These are phyloP conservation scores for Nothocercus nigrocapillus DNA, from an alignment of 2,113 vertebrate genomes.

Conservation along the genomic window DNA sequence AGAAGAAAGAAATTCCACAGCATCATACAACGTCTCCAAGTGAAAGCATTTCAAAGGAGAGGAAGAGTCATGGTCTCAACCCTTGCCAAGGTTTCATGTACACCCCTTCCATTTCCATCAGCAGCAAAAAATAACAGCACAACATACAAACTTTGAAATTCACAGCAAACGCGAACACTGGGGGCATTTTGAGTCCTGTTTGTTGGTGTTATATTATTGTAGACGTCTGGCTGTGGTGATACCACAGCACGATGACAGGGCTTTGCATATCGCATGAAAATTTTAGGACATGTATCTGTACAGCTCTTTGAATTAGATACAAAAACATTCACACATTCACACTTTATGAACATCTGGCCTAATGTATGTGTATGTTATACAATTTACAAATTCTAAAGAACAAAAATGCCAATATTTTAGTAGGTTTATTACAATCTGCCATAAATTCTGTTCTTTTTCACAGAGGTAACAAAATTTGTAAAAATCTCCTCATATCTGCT, in stretches of 20 bases:
- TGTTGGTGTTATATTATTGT: not conserved
- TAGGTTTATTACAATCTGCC: not conserved
- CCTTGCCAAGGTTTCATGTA: not conserved
- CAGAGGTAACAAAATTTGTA: not conserved
- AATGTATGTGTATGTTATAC: not conserved
- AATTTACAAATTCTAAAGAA: not conserved
- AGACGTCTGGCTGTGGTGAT: not conserved
- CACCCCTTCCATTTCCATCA: not conserved
- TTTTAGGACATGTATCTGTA: not conserved
- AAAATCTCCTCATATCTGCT: not conserved
- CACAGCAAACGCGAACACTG: not conserved
- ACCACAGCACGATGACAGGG: not conserved
- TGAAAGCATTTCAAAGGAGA: not conserved
- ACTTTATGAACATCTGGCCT: not conserved
- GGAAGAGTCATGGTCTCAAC: not conserved
- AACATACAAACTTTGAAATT: not conserved
- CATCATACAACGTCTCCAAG: not conserved
- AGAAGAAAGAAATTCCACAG: constrained; percentile 37
- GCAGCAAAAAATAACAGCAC: not conserved
- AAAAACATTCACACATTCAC: rapidly evolving
- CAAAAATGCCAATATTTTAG: not conserved
- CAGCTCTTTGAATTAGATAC: not conserved
- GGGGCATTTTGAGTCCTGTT: not conserved
- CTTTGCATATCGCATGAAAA: not conserved
- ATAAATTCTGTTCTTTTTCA: not conserved